Percentiles rank a stretch among this genome's conserved stretches.
Evolutionary conservation across 2,797 vertebrate species (phyloP).

Genomic region (Phrynocephalus vlangalii): DNA sequence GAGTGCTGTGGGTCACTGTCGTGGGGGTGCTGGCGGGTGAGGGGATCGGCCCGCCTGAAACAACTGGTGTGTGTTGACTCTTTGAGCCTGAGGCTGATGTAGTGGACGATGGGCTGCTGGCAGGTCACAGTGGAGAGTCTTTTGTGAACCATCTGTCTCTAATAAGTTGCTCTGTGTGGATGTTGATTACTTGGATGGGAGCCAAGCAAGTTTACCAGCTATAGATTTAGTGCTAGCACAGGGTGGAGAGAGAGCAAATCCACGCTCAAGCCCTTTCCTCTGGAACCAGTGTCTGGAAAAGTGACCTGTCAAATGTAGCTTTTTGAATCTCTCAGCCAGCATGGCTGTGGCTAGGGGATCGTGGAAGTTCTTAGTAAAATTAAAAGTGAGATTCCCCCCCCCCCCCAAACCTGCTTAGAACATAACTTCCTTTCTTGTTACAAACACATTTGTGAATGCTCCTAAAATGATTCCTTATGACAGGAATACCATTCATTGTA

Average conservation of each 20-base stretch:
- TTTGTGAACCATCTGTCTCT: constrained; percentile 18
- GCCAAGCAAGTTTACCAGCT: constrained; percentile 2
- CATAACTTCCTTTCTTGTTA: constrained; percentile 9
- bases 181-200: constrained; percentile 29
- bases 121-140: neutral
- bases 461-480: neutral
- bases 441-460: neutral
- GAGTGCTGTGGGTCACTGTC: neutral
- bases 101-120: neutral
- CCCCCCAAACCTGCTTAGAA: neutral
- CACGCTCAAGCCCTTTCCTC: neutral
- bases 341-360: too few relatives aligned
- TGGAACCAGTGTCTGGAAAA: neutral
- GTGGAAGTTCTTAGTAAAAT: neutral
- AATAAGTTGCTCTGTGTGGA: neutral
- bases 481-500: neutral
- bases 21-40: neutral
- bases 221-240: constrained; percentile 23
- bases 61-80: neutral
- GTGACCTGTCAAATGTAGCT: too few relatives aligned
- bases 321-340: too few relatives aligned
- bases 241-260: constrained; percentile 15
- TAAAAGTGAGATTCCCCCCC: too few relatives aligned
- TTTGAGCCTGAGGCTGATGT: neutral
- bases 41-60: neutral